A percentile compares a stretch with the other conserved stretches of the same genome.
Conservation (phyloP, 2,797 vertebrate species). For the Leptoclinus maculatus region DNA sequence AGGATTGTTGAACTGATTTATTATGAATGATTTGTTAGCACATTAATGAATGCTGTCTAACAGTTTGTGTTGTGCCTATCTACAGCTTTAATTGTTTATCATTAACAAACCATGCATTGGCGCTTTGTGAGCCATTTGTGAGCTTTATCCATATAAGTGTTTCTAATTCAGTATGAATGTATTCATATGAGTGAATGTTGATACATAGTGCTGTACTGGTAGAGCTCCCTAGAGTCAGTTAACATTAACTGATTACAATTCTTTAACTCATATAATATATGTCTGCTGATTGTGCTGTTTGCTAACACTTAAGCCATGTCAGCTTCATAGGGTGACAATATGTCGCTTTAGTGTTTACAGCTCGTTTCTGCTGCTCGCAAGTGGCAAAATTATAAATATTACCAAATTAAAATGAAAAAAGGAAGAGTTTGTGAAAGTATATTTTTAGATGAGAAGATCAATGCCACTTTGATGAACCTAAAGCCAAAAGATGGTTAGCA, state of each 20-base stretch:
- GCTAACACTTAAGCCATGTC: too few species aligned
- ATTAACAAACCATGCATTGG: neutral
- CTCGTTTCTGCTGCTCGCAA: neutral
- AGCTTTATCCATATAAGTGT: neutral
- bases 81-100: conserved; percentile 25
- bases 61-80: neutral
- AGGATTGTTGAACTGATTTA: conserved; percentile 12
- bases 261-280: neutral
- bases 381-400: neutral
- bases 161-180: conserved; percentile 3
- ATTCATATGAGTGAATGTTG: neutral
- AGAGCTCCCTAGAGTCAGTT: neutral
- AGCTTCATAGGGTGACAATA: too few species aligned
- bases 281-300: too few species aligned
- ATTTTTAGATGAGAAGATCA: too few species aligned
- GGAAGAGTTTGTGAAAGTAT: too few species aligned
- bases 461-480: too few species aligned
- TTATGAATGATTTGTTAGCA: conserved; percentile 11
- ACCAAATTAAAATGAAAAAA: neutral
- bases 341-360: neutral
- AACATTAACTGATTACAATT: too few species aligned
- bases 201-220: neutral
- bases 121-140: conserved; percentile 3
- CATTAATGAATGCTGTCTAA: conserved; percentile 6
- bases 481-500: too few species aligned